Conservation (phyloP, 1,140 invertebrate species). For the Latrodectus geometricus region DNA sequence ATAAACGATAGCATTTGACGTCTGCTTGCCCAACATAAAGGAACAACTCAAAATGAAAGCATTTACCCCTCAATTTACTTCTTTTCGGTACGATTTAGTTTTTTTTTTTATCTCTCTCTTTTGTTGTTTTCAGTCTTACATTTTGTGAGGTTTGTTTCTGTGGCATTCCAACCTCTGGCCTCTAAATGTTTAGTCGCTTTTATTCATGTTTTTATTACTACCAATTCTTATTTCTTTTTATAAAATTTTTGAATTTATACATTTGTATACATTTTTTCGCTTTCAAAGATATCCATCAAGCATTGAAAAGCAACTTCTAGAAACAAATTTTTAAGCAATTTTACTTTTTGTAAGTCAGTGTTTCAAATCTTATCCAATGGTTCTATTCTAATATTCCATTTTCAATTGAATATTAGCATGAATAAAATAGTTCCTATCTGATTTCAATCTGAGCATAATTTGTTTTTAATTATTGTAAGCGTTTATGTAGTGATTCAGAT, state of each 20-base stretch:
- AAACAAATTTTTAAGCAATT: too few relatives aligned
- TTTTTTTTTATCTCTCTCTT: conserved; percentile 7
- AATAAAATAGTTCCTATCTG: too few relatives aligned
- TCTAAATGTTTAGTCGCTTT: background rate
- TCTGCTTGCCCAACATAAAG: conserved; percentile 45
- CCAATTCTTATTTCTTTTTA: background rate
- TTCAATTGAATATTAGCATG: too few relatives aligned
- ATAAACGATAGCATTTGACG: conserved; percentile 41
- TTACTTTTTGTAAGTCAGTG: too few relatives aligned
- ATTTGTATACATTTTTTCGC: too few relatives aligned
- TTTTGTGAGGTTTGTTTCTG: conserved; percentile 24
- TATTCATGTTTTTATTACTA: background rate
- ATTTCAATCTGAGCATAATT: too few relatives aligned
- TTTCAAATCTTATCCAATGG: too few relatives aligned
- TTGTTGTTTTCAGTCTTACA: background rate
- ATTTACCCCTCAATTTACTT: conserved; percentile 34
- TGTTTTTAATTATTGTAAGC: too few relatives aligned
- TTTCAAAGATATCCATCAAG: too few relatives aligned
- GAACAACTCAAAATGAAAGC: conserved; percentile 22
- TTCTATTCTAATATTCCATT: too few relatives aligned
- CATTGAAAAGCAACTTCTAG: too few relatives aligned
- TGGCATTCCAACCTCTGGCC: conserved; percentile 30
- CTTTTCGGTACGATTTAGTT: background rate
- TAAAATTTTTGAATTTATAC: background rate
- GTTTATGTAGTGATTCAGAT: too few relatives aligned